Evolutionary conservation across 1,140 invertebrate species (phyloP).

Genomic region (Eriosoma lanigerum): DNA sequence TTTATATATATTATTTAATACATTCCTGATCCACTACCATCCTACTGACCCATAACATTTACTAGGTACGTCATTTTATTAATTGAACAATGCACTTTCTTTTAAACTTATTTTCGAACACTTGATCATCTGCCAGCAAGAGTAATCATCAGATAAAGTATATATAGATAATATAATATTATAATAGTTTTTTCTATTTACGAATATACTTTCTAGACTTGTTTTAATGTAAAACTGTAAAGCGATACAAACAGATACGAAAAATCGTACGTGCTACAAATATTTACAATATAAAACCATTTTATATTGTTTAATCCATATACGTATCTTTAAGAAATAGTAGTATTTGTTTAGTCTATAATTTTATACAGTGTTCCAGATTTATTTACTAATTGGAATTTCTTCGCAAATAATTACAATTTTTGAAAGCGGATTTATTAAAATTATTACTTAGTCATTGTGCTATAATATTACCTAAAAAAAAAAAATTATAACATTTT

Average conservation of each 20-base stretch:
- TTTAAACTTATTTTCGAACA: conserved; percentile 45
- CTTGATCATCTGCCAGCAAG: conserved; percentile 28
- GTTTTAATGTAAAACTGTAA: conserved; percentile 35
- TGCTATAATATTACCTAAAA: too few species aligned
- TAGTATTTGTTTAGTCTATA: neutral
- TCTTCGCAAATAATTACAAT: too few species aligned
- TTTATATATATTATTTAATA: too few species aligned
- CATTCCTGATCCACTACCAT: too few species aligned
- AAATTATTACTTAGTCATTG: too few species aligned
- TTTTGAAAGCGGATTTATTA: too few species aligned
- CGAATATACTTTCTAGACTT: conserved; percentile 17
- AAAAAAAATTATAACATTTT: too few species aligned
- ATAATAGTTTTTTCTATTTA: neutral
- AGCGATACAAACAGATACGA: neutral
- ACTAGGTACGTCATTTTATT: neutral
- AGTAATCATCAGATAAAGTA: conserved; percentile 29
- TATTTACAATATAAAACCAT: neutral
- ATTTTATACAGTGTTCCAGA: too few species aligned
- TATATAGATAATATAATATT: neutral
- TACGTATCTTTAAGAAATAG: conserved; percentile 15
- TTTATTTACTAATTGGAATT: too few species aligned
- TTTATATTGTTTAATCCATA: conserved; percentile 13
- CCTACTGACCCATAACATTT: neutral
- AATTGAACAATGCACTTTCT: conserved; percentile 30
- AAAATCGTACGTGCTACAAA: neutral